Conservation (phyloP, 2,888 invertebrate genomes). For the Harpalus rufipes region DNA sequence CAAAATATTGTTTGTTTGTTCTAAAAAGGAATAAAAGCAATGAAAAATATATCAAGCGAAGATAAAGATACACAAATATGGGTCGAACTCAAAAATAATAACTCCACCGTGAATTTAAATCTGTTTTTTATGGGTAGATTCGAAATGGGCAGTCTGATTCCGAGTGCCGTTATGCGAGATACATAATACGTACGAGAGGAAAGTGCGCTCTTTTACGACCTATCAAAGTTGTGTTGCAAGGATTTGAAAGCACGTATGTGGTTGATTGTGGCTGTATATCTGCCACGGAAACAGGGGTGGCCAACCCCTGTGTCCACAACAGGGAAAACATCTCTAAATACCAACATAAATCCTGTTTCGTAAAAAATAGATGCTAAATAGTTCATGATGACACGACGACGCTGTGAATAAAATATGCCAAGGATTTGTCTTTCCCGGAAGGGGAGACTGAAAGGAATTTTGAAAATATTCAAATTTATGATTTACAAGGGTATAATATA, state of each 20-base stretch:
- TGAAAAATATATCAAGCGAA: conserved; percentile 23
- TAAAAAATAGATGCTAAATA: conserved; percentile 42
- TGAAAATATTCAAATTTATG: neutral
- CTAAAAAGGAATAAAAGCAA: neutral
- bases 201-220: conserved; percentile 58
- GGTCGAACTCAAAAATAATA: conserved; percentile 54
- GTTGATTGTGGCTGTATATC: conserved; percentile 62
- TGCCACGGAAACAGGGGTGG: conserved; percentile 46
- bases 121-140: conserved; percentile 38
- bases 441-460: neutral
- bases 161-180: conserved; percentile 26
- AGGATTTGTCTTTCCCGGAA: neutral
- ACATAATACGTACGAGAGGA: conserved; percentile 33
- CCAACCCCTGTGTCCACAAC: conserved; percentile 25
- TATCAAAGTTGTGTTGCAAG: conserved; percentile 61
- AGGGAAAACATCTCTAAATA: conserved; percentile 19
- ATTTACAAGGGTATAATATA: neutral
- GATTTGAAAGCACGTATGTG: conserved; percentile 64
- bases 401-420: conserved; percentile 26
- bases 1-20: neutral
- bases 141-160: conserved; percentile 28
- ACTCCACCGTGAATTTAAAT: conserved; percentile 50
- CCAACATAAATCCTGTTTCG: conserved; percentile 5
- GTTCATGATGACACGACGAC: conserved; percentile 28
- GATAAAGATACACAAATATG: conserved; percentile 35